Evolutionary conservation across 2,888 invertebrate genomes (phyloP), one percentile per base, ranked within the genome.

Genomic region (Masnerella sp.): DNA sequence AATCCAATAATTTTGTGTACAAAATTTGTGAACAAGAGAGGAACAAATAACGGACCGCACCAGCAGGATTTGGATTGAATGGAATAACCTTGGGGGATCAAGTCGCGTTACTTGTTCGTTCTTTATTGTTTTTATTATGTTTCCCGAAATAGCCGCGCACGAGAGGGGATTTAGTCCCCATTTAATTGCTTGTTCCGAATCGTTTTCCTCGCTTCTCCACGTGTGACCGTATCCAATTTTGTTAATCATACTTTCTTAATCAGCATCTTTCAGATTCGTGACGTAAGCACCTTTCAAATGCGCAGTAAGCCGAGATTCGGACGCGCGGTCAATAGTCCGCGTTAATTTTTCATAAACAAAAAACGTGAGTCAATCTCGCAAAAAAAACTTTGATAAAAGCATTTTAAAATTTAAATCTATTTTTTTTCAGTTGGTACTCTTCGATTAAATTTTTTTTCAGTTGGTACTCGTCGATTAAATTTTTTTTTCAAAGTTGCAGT

Each of bases 211-310:
- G 15, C 51, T 14, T 64, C 70, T 58, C 64, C 43, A 59, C 71
- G 59, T 71, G 71, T 45, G 64, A 70, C 45, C 65, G 59, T 71
- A 51, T 71, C 71, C 71, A 71, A 71, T 71, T 71, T 59, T 65
- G 64, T 71, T 65, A 64, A 71, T 71, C 64, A 59, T 71, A 71
- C 65, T 58, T 71, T 64, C 71, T 71, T 71, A 71, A 71, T 71
- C 64, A 71, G 64, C 64, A 59, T 71, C 56, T 71, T 64, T 71
- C 58, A 64, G 64, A 59, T 38, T 47, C 12, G 58, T 72, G 58
- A 72, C 65, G 64, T 72, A 28, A 54, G 65, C 65, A 54, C 20
- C 51, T 64, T 72, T 72, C 51, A 14, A 59, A 8, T 65, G 47
- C 65, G 59, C 36, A 58, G 59, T 64, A 36, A 56, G 42, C 20